Evolutionary conservation across 2,113 vertebrate species (phyloP).

Genomic region (Forbesichthys papilliferus): DNA sequence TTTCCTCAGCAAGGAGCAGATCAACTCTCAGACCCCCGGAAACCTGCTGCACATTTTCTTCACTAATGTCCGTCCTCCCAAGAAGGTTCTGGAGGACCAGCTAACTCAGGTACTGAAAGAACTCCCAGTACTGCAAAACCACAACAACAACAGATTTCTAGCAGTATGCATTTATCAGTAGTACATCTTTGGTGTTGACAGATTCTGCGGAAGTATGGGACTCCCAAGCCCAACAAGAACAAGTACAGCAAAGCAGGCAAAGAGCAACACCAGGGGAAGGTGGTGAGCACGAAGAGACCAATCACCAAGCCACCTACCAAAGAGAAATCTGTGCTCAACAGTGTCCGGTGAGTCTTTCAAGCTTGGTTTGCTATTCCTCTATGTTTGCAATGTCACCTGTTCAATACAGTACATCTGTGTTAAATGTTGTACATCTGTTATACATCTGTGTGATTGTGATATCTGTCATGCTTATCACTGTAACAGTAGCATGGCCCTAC

Average conservation of each 20-base stretch:
- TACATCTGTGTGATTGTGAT: background rate
- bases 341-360: slow-evolving; percentile 82
- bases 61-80: slow-evolving; percentile 91
- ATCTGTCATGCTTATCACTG: background rate
- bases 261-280: slow-evolving; percentile 94
- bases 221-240: slow-evolving; percentile 91
- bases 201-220: slow-evolving; percentile 94
- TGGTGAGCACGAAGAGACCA: slow-evolving; percentile 94
- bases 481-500: background rate
- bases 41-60: slow-evolving; percentile 95
- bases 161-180: background rate
- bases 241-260: slow-evolving; percentile 94
- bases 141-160: background rate
- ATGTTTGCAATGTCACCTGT: background rate
- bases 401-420: too few relatives aligned
- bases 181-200: slow-evolving; percentile 40
- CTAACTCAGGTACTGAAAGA: slow-evolving; percentile 86
- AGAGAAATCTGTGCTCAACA: slow-evolving; percentile 92
- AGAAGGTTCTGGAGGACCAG: slow-evolving; percentile 95
- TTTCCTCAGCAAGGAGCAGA: slow-evolving; percentile 97
- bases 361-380: background rate
- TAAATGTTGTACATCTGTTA: background rate
- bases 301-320: slow-evolving; percentile 90
- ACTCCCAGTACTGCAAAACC: background rate
- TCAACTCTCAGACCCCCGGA: slow-evolving; percentile 92